These are phyloP conservation scores for Drosophila prostipennis DNA, from an alignment of 2,888 invertebrate genomes.

Conservation along the genomic window DNA sequence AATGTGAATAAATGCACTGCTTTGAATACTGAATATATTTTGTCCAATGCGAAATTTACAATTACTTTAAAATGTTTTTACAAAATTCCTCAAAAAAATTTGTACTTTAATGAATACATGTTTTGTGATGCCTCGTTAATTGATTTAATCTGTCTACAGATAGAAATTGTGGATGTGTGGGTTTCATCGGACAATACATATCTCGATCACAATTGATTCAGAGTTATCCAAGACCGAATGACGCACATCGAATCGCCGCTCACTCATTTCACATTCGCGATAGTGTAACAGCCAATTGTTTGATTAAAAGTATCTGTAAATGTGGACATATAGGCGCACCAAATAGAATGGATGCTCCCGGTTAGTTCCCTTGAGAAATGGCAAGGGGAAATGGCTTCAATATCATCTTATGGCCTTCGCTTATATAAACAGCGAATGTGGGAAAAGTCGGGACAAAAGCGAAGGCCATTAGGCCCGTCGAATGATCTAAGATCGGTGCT, in stretches of 20 bases:
- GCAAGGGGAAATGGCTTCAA: constrained; percentile 17
- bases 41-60: background rate
- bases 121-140: constrained; percentile 25
- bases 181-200: constrained; percentile 12
- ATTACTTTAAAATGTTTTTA: constrained; percentile 3
- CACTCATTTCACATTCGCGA: constrained; percentile 10
- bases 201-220: constrained; percentile 36
- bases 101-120: constrained; percentile 4
- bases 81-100: constrained; percentile 3
- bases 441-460: constrained; percentile 10
- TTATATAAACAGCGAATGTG: constrained; percentile 24
- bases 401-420: constrained; percentile 15
- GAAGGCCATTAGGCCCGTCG: constrained; percentile 2
- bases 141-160: constrained; percentile 28
- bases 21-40: too few relatives aligned
- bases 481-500: constrained; percentile 27
- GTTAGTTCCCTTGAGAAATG: constrained; percentile 6
- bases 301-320: constrained; percentile 27
- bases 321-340: constrained; percentile 1
- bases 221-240: constrained; percentile 31
- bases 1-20: too few relatives aligned
- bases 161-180: constrained; percentile 1
- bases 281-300: constrained; percentile 29
- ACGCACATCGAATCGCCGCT: constrained; percentile 19
- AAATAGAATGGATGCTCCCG: constrained; percentile 7